Percentiles rank a stretch among this genome's conserved stretches.
phyloP scores from a whole-genome alignment of 2,888 invertebrate genomes.

The Chamaedrilus cognettii region DNA sequence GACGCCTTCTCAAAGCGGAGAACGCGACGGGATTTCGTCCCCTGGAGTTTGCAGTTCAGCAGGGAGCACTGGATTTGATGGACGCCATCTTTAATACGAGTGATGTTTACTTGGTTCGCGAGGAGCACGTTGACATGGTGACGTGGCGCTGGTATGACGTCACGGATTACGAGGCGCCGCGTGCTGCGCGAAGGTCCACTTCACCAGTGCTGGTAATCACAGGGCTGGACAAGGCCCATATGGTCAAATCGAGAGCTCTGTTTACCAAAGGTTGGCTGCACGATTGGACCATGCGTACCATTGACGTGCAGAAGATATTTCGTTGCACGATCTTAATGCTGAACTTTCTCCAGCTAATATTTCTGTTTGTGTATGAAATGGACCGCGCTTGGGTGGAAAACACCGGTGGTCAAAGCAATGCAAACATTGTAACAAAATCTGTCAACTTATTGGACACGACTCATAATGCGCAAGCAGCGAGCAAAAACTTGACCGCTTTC shows the following conservation, averaged over 20 bases:
- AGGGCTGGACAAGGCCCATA: slow-evolving; percentile 5
- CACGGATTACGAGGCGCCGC: slow-evolving; percentile 14
- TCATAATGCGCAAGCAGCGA: no score
- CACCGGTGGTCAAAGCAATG: slow-evolving; percentile 12
- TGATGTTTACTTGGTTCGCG: slow-evolving; percentile 11
- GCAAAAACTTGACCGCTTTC: no score
- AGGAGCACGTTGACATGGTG: slow-evolving; percentile 7
- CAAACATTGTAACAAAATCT: no score
- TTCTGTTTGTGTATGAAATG: slow-evolving; percentile 17
- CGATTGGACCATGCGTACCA: slow-evolving; percentile 13
- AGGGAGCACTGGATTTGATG: slow-evolving; percentile 9
- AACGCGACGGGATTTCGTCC: slow-evolving; percentile 19
- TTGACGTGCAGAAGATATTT: no score
- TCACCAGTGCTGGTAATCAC: slow-evolving; percentile 8
- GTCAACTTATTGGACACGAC: no score
- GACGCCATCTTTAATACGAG: slow-evolving; percentile 4
- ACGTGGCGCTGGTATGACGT: slow-evolving; percentile 13
- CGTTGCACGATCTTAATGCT: no score
- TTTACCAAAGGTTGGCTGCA: slow-evolving; percentile 10
- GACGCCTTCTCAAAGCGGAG: slow-evolving; percentile 6
- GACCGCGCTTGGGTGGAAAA: slow-evolving; percentile 15
- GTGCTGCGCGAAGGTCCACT: not conserved
- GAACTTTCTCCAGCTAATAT: not conserved
- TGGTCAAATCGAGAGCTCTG: not conserved
- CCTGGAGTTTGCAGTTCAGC: slow-evolving; percentile 20